phyloP scores from a whole-genome alignment of 2,113 vertebrate species.

The Equus przewalskii region DNA sequence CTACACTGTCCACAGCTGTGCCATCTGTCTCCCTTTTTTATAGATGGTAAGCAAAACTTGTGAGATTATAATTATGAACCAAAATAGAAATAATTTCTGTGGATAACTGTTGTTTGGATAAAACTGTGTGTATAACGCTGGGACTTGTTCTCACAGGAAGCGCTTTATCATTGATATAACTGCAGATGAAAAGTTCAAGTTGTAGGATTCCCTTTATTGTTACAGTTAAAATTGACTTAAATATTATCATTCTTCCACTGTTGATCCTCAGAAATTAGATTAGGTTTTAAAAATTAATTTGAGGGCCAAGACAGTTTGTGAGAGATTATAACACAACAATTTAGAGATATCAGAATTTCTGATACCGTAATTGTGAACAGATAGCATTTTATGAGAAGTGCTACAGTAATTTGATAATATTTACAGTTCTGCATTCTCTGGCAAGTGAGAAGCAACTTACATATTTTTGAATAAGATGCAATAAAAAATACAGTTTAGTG shows the following conservation, averaged over 20 bases:
- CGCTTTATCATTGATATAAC: constrained; percentile 13
- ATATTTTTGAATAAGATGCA: constrained; percentile 53
- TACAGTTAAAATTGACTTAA: constrained; percentile 2
- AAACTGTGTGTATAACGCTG: constrained; percentile 10
- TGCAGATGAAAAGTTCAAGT: constrained; percentile 13
- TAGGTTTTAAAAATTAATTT: constrained; percentile 49
- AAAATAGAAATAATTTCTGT: constrained; percentile 57
- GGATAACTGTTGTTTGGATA: constrained; percentile 39
- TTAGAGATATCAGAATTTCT: constrained; percentile 54
- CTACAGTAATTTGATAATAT: neutral
- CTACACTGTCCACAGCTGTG: neutral
- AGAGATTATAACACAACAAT: neutral
- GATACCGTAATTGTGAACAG: constrained; percentile 8
- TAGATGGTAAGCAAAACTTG: neutral
- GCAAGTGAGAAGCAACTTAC: constrained; percentile 10
- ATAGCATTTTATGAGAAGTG: neutral
- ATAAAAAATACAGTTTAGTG: constrained; percentile 26
- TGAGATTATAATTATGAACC: neutral
- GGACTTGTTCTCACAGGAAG: constrained; percentile 31
- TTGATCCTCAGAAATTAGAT: constrained; percentile 42
- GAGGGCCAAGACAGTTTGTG: neutral
- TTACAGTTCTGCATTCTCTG: neutral
- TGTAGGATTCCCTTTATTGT: neutral
- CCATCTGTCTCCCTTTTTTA: neutral
- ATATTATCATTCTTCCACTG: neutral